A percentile compares a stretch with the other conserved stretches of the same genome.
Conservation (phyloP, 2,113 vertebrate species). For the Tympanuchus pallidicinctus region DNA sequence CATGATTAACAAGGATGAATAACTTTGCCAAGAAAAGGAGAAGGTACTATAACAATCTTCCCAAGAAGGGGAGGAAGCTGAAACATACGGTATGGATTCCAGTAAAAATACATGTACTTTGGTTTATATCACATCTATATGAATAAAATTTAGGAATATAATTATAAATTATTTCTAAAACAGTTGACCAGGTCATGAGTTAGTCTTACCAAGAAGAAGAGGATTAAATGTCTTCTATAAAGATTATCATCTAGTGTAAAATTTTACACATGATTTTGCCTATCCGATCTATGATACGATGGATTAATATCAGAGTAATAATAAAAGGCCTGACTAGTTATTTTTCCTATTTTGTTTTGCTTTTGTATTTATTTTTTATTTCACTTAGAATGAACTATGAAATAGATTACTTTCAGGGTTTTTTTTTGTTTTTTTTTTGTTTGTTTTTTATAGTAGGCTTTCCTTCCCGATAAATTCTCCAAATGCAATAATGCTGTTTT, state of each 20-base stretch:
- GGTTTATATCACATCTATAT: background rate
- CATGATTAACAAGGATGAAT: fast-evolving
- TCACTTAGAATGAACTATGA: background rate
- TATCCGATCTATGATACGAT: background rate
- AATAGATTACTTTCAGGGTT: background rate
- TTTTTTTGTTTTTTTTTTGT: background rate
- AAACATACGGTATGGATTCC: background rate
- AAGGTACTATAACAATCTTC: background rate
- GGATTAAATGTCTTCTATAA: background rate
- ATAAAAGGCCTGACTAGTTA: background rate
- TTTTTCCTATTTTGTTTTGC: background rate
- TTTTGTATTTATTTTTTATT: background rate
- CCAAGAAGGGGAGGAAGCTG: background rate
- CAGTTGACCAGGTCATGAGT: background rate
- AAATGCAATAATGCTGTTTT: background rate
- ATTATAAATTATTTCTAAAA: background rate
- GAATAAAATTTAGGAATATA: background rate
- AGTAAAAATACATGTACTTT: background rate
- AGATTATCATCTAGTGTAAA: background rate
- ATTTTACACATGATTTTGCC: background rate
- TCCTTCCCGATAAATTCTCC: background rate
- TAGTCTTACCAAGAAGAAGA: background rate
- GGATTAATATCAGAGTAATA: background rate
- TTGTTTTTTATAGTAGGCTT: background rate
- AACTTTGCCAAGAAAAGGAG: background rate